Base-by-base conservation (phyloP, 1,140 invertebrate species). In the Drepana arcuata region DNA sequence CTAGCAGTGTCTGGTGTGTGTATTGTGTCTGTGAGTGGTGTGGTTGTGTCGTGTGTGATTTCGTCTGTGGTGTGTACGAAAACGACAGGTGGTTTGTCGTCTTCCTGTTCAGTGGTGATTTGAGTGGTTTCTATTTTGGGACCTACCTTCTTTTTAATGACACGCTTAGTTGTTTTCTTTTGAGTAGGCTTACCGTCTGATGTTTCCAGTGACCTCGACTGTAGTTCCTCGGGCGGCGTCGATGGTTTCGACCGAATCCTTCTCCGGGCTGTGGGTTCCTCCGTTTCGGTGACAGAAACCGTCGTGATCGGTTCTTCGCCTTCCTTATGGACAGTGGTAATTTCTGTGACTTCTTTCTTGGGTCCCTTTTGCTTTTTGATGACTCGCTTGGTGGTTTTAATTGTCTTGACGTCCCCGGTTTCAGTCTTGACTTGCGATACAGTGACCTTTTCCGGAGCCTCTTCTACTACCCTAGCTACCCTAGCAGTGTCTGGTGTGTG, bases 131-230 rank as follows among this genome's bases (percentile, higher is more conserved):
- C 52, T 49, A 79, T 63, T 37, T 72, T 21, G 1, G 33, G 33
- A 35, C 54, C 56, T 4, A 58, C 66, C 41, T 58, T 54, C 16
- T 60, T 60, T 40, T 73, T 74, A 2, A 69, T 47, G 4, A 59
- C 48, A 13, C 63, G 62, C 41, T 72, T 77, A 28, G 51, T 67
- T 1, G 57, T 48, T 24, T 35, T 58, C 42, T 74, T 75, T 15
- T 70, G 70, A 39, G 41, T 59, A 2, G 70, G 65, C 34, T 65
- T 75, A 18, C 71, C 61, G 29, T 63, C 52, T 18, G 69, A 31
- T 29, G 51, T 15, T 26, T 65, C 47, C 10, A n/a, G 16, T 37
- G 14, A 33, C 33, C 14, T 59, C 54, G 2, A 62, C 15, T 2
- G 50, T 43, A 31, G 35, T 55, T 48, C 55, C 48, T 11, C 53